Base-by-base conservation (phyloP, 1,140 invertebrate species). In the Probaryconus sp. region DNA sequence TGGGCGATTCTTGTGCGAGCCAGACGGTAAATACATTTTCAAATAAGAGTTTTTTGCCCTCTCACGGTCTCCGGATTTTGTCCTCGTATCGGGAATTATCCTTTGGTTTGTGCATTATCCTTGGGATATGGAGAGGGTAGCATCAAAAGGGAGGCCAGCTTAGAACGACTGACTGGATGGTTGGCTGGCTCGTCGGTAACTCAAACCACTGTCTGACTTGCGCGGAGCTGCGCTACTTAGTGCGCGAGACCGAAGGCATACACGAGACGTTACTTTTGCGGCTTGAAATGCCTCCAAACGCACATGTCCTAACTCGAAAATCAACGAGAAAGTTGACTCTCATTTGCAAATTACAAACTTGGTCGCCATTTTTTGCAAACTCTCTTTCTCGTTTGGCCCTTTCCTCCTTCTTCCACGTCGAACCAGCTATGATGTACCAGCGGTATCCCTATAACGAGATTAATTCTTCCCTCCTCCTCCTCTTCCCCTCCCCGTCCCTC, bases 1-100 rank as follows among this genome's bases (percentile, higher is more conserved):
- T 77, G 81, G 70, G 42, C 76, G 76, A 80, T 81, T 79, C 81
- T 83, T 82, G 79, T 10, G 35, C 72, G 76, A 79, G 79, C 74
- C 83, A 82, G 79, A 84, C 80, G 80, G 83, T 82, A 86, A 86
- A 86, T 87, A 87, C 80, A 87, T 87, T 87, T 87, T 86, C 86
- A 87, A 86, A 87, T 86, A 86, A 86, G 83, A 85, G 82, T 82
- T 84, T 83, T 83, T 85, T 84, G 79, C 81, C 74, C 73, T 75
- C 68, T 43, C 56, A 28, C 56, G 65, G 65, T 78, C 71, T 78
- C 76, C 58, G 81, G 79, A 83, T 85, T 85, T 81, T 74, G 81
- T 86, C 78, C 83, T 70, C 80, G 83, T 85, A 85, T 87, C 82
- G 82, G 80, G 84, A 87, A 85, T 85, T 87, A 87, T 87, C 85